Conservation (phyloP, 2,797 vertebrate genomes). For the Pseudomugil tenellus region DNA sequence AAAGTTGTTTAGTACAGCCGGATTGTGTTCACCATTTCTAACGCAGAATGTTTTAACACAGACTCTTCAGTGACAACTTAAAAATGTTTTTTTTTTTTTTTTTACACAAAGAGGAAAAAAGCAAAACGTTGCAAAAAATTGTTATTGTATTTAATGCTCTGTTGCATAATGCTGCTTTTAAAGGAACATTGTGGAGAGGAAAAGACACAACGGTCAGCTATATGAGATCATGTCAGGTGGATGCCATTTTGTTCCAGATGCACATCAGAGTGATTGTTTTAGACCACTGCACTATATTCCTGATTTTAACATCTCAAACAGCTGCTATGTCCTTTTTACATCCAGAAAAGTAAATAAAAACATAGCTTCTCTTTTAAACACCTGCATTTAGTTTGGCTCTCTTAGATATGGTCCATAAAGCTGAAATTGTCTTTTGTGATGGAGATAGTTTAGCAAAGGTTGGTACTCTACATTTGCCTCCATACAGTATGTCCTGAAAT, state of each 20-base stretch:
- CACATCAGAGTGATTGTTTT: slow-evolving; percentile 42
- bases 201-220: slow-evolving; percentile 21
- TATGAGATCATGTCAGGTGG: slow-evolving; percentile 35
- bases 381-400: background rate
- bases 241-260: slow-evolving; percentile 30
- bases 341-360: slow-evolving; percentile 22
- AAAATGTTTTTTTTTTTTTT: no score
- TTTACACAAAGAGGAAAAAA: no score
- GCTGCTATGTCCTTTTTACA: slow-evolving; percentile 38
- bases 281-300: slow-evolving; percentile 27
- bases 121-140: no score
- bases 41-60: no score
- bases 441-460: slow-evolving; percentile 17
- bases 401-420: slow-evolving; percentile 4
- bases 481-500: slow-evolving; percentile 37
- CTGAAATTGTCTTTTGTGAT: background rate
- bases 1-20: no score
- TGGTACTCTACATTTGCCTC: slow-evolving; percentile 6
- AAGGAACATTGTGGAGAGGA: background rate
- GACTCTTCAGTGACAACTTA: no score
- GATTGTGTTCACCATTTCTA: no score
- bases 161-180: no score
- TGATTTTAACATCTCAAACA: slow-evolving; percentile 45
- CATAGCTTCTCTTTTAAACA: background rate
- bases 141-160: no score